Evolutionary conservation across 2,888 invertebrate genomes (phyloP).

Genomic region (Cecidostiba fungosa): DNA sequence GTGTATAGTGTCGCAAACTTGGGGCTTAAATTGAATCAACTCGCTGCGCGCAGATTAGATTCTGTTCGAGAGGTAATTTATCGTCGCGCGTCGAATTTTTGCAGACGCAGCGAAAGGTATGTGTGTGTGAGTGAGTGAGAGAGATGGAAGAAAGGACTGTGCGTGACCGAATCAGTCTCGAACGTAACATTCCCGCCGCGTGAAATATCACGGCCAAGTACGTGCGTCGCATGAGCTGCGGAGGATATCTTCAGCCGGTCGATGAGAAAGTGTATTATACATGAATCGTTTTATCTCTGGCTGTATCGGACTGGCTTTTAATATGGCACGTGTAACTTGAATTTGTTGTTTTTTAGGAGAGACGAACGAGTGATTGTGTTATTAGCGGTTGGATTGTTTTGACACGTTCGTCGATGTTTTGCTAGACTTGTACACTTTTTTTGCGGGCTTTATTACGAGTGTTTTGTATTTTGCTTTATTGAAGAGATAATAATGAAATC

Average conservation of each 20-base stretch:
- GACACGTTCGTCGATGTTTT: neutral
- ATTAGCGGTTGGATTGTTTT: neutral
- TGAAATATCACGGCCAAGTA: slow-evolving; percentile 51
- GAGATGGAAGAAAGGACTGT: slow-evolving; percentile 3
- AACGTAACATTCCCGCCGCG: slow-evolving; percentile 40
- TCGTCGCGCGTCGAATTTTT: slow-evolving; percentile 6
- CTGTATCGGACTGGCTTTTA: neutral
- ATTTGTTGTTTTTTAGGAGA: neutral
- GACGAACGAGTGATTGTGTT: neutral
- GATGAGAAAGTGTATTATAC: neutral
- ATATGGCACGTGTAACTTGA: neutral
- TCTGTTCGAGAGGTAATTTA: slow-evolving; percentile 44
- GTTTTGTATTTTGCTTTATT: too few species aligned
- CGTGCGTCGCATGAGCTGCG: slow-evolving; percentile 12
- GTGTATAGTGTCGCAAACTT: neutral
- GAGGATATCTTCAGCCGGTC: neutral
- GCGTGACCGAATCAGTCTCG: slow-evolving; percentile 20
- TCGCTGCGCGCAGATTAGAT: slow-evolving; percentile 48
- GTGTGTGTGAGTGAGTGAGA: neutral
- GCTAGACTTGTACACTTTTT: too few species aligned
- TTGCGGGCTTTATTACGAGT: too few species aligned
- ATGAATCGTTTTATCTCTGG: slow-evolving; percentile 25
- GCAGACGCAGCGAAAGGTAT: slow-evolving; percentile 30
- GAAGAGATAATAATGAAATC: neutral
- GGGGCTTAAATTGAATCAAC: slow-evolving; percentile 41